Evolutionary conservation across 2,888 invertebrate genomes (phyloP), one percentile per base, ranked within the genome.

Genomic region (Chrysomela aeneicollis): DNA sequence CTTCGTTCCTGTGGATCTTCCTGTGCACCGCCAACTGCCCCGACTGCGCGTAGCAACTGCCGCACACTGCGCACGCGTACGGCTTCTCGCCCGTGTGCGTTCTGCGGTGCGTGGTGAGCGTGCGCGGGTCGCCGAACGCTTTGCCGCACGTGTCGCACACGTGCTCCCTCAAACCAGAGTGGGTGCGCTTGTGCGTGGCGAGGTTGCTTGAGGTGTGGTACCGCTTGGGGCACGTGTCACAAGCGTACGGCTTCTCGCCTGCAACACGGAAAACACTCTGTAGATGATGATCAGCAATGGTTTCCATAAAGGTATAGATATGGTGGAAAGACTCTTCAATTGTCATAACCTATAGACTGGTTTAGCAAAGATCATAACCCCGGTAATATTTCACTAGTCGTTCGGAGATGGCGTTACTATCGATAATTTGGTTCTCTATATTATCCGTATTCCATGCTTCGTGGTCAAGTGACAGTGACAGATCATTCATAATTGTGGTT

Each of bases 51-150:
- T 78, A 82, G 54, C 78, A 70, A 26, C 78, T 77, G 1, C 79
- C 79, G 66, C 82, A 82, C 49, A 77, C 61, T 3, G 70, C 70
- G 69, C 82, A 82, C 9, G 73, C 69, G 46, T 81, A 82, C 3
- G 81, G 82, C 60, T 76, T 79, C 64, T 82, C 82, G 0, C 82
- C 82, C 0, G 81, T 82, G 67, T 82, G 82, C 2, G 77, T 78
- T 22, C 81, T 68, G 19, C 75, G 75, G 61, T 82, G 82, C 49
- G 77, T 73, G 63, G 81, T 81, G 47, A 82, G 67, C 0, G 80
- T 82, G 26, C 81, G 68, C 0, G 77, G 59, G 67, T 82, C 81
- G 2, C 78, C 79, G 63, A 82, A 82, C 1, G 78, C 78, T 67
- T 79, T 81, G 1, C 74, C 73, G 65, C 82, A 82, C n/a, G 78